phyloP scores from a whole-genome alignment of 2,888 invertebrate species.

The Leptodirus hochenwartii region DNA sequence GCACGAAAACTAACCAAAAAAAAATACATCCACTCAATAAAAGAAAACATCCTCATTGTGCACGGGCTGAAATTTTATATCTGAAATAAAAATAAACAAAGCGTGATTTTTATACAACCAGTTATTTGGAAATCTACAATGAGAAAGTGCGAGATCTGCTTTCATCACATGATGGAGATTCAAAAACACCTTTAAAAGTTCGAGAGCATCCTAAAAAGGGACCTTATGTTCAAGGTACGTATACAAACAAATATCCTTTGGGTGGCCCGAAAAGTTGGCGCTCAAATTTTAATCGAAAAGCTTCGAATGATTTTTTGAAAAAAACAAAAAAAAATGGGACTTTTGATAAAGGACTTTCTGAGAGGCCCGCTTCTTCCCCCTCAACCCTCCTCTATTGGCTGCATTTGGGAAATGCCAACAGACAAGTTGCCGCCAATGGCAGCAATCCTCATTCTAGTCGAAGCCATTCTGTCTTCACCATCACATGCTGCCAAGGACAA shows the following conservation, averaged over 20 bases:
- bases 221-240: constrained; percentile 62
- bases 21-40: too few relatives aligned
- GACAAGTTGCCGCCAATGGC: constrained; percentile 52
- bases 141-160: constrained; percentile 57
- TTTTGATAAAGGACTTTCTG: constrained; percentile 36
- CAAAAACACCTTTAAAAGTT: constrained; percentile 37
- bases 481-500: constrained; percentile 40
- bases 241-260: constrained; percentile 4
- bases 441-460: constrained; percentile 53
- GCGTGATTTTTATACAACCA: too few relatives aligned
- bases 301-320: constrained; percentile 1
- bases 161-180: constrained; percentile 16
- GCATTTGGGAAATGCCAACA: constrained; percentile 36
- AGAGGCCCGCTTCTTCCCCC: constrained; percentile 37
- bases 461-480: constrained; percentile 53
- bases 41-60: too few relatives aligned
- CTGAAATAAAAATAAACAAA: too few relatives aligned
- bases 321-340: background rate
- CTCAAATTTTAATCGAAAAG: background rate
- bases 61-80: too few relatives aligned
- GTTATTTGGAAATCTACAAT: constrained; percentile 45
- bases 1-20: too few relatives aligned
- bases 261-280: too few relatives aligned
- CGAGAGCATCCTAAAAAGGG: constrained; percentile 62
- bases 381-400: constrained; percentile 38